phyloP scores from a whole-genome alignment of 2,888 invertebrate species.

The Archips crataeganus region DNA sequence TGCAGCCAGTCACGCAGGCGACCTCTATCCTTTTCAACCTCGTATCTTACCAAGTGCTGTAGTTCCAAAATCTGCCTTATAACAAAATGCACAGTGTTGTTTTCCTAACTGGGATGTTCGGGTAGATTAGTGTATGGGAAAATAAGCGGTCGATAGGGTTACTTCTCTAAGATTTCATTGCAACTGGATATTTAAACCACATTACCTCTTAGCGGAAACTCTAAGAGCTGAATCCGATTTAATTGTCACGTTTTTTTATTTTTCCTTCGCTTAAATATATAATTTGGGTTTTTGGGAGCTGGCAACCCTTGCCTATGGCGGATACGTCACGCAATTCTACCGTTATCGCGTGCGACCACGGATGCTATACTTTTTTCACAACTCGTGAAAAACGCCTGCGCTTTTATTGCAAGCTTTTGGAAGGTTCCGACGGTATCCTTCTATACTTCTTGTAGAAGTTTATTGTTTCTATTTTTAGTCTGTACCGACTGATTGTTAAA shows the following conservation, averaged over 20 bases:
- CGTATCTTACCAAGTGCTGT: not conserved
- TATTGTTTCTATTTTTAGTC: not conserved
- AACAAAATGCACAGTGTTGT: not conserved
- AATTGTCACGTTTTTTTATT: not conserved
- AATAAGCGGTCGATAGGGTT: not conserved
- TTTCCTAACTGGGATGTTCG: not conserved
- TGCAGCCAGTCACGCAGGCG: conserved; percentile 53
- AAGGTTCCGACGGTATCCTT: conserved; percentile 11
- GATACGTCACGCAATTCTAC: conserved; percentile 63
- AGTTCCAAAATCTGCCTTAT: not conserved
- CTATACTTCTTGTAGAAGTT: not conserved
- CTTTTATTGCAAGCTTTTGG: conserved; percentile 30
- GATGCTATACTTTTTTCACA: conserved; percentile 50
- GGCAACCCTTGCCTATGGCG: conserved; percentile 29
- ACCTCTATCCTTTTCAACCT: not conserved
- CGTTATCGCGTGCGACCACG: conserved; percentile 50
- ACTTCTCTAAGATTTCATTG: not conserved
- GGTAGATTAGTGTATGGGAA: not conserved
- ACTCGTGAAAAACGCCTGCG: conserved; percentile 48
- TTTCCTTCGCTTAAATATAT: not conserved
- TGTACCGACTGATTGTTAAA: not conserved
- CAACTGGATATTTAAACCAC: not conserved
- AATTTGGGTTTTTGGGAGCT: not conserved
- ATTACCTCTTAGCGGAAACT: not conserved
- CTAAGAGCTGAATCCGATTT: not conserved